A percentile compares a stretch with the other conserved stretches of the same genome.
These are phyloP conservation scores for Drosophila buzzatii DNA, from an alignment of 2,888 invertebrate species.

Conservation along the genomic window DNA sequence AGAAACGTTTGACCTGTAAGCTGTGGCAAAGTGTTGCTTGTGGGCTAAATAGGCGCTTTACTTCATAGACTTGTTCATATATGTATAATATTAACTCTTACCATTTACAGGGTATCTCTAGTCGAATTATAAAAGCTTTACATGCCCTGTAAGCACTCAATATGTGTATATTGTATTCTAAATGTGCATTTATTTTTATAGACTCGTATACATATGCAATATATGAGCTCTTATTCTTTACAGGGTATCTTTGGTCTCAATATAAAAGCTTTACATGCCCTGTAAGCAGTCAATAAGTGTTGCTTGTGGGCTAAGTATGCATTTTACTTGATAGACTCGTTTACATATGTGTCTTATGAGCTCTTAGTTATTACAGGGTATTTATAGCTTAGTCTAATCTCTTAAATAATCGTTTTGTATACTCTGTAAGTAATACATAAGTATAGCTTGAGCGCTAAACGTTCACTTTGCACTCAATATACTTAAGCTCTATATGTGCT, in stretches of 20 bases:
- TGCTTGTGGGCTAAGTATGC: not conserved
- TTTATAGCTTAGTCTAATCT: not conserved
- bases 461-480: too few relatives aligned
- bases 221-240: not conserved
- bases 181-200: not conserved
- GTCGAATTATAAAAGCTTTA: not conserved
- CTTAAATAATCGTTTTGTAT: too few relatives aligned
- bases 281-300: not conserved
- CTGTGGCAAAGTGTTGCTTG: not conserved
- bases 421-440: too few relatives aligned
- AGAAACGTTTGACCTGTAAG: not conserved
- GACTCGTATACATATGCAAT: too few relatives aligned
- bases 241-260: not conserved
- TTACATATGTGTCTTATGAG: not conserved
- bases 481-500: too few relatives aligned
- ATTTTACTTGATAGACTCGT: not conserved
- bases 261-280: not conserved
- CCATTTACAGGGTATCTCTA: not conserved
- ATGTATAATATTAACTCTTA: too few relatives aligned
- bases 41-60: not conserved
- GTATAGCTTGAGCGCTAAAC: too few relatives aligned
- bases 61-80: too few relatives aligned
- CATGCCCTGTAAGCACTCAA: not conserved
- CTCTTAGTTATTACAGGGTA: not conserved
- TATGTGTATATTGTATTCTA: not conserved